Evolutionary conservation across 2,113 vertebrate genomes (phyloP).

Genomic region (Bubo blakistoni): DNA sequence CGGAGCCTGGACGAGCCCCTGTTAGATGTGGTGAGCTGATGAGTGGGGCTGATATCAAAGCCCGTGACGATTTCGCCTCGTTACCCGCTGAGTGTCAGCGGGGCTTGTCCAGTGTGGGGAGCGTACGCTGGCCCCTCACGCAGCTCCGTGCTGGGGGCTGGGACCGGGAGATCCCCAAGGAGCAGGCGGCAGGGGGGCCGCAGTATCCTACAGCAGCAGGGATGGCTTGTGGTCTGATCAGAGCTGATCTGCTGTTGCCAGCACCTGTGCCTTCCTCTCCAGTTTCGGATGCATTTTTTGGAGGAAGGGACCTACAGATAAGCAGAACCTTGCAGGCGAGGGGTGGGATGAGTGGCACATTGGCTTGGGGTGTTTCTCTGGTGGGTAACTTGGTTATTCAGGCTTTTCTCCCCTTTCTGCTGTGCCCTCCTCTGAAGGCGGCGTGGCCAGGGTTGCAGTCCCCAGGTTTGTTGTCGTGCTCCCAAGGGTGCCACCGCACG

Average conservation of each 20-base stretch:
- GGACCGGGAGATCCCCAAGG: accelerated
- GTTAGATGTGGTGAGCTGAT: neutral
- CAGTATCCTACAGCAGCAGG: neutral
- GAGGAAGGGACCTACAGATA: neutral
- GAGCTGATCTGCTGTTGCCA: neutral
- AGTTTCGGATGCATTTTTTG: accelerated
- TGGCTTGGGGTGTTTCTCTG: neutral
- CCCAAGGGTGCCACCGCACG: accelerated
- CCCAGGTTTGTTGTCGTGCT: accelerated
- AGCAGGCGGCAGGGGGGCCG: accelerated
- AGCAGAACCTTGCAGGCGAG: neutral
- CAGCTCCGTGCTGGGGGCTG: neutral
- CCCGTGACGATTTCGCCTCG: neutral
- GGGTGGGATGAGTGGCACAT: neutral
- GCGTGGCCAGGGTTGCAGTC: too few relatives aligned
- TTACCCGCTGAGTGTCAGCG: neutral
- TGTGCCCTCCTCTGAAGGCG: neutral
- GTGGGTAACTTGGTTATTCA: neutral
- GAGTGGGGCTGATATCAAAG: neutral
- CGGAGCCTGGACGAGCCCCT: neutral
- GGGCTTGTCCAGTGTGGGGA: neutral
- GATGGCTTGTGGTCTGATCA: neutral
- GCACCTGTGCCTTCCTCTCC: neutral
- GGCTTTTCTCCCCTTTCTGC: neutral
- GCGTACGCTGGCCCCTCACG: accelerated